A percentile compares a stretch with the other conserved stretches of the same genome.
Conservation (phyloP, 2,113 vertebrate genomes). For the Hippocampus guttulatus region DNA sequence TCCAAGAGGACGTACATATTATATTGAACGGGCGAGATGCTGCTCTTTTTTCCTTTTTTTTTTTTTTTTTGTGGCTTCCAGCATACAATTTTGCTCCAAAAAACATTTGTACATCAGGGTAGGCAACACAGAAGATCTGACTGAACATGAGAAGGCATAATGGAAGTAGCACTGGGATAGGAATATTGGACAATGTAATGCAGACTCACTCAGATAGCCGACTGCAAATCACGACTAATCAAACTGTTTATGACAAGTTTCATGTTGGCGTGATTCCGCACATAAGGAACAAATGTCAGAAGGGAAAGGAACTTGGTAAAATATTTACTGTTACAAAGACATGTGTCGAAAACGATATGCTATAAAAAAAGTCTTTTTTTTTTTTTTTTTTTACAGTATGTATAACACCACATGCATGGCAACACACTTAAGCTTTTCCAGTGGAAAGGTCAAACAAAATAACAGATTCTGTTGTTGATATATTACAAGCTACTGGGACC, state of each 20-base stretch:
- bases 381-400: neutral
- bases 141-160: slow-evolving; percentile 40
- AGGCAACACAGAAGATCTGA: slow-evolving; percentile 25
- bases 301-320: slow-evolving; percentile 1
- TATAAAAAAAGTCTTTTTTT: too few species aligned
- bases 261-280: neutral
- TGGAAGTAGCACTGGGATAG: slow-evolving; percentile 40
- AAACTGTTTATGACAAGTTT: slow-evolving; percentile 49
- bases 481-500: neutral
- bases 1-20: slow-evolving; percentile 2
- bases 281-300: neutral
- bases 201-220: slow-evolving; percentile 43
- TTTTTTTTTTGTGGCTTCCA: neutral
- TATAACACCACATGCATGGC: neutral
- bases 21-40: slow-evolving; percentile 4
- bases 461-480: neutral
- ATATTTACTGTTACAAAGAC: neutral
- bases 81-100: slow-evolving; percentile 3
- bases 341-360: neutral
- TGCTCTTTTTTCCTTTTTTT: neutral
- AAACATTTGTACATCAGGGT: slow-evolving; percentile 3
- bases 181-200: slow-evolving; percentile 35
- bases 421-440: neutral
- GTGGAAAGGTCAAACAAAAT: neutral
- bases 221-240: slow-evolving; percentile 57